Evolutionary conservation across 2,888 invertebrate species (phyloP).

Genomic region (Sphinx pinastri): DNA sequence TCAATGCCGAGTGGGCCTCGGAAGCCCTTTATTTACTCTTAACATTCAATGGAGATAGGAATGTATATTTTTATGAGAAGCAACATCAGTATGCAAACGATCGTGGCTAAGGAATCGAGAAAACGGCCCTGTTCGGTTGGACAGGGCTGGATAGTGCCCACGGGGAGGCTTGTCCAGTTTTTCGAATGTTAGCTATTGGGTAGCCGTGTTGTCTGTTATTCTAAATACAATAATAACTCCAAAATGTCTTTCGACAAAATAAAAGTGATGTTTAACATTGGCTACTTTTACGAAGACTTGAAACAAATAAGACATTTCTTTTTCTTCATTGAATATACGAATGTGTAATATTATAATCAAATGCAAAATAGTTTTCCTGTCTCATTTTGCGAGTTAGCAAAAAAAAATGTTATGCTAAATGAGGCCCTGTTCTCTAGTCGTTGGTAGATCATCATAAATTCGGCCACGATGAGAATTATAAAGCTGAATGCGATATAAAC

Average conservation of each 20-base stretch:
- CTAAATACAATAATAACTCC: too few relatives aligned
- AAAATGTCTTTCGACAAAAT: too few relatives aligned
- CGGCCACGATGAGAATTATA: slow-evolving; percentile 43
- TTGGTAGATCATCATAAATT: slow-evolving; percentile 46
- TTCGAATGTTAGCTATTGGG: neutral
- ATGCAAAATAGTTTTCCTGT: too few relatives aligned
- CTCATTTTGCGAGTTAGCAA: too few relatives aligned
- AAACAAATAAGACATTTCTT: neutral
- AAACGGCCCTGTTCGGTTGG: slow-evolving; percentile 26
- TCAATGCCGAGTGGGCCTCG: slow-evolving; percentile 25
- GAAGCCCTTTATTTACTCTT: slow-evolving; percentile 45
- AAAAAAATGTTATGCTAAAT: neutral
- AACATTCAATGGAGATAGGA: slow-evolving; percentile 57
- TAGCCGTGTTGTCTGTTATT: too few relatives aligned
- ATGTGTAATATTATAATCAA: too few relatives aligned
- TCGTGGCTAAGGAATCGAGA: slow-evolving; percentile 31
- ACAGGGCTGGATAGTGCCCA: neutral
- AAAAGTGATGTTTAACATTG: too few relatives aligned
- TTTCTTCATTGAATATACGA: too few relatives aligned
- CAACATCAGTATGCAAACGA: slow-evolving; percentile 50
- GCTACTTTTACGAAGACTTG: neutral
- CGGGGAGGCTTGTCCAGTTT: neutral
- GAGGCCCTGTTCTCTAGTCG: slow-evolving; percentile 1
- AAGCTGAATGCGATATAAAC: slow-evolving; percentile 44
- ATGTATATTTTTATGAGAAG: slow-evolving; percentile 52